These are phyloP conservation scores for Acanthurus leucopareius DNA, from an alignment of 2,797 vertebrate species.

Conservation along the genomic window DNA sequence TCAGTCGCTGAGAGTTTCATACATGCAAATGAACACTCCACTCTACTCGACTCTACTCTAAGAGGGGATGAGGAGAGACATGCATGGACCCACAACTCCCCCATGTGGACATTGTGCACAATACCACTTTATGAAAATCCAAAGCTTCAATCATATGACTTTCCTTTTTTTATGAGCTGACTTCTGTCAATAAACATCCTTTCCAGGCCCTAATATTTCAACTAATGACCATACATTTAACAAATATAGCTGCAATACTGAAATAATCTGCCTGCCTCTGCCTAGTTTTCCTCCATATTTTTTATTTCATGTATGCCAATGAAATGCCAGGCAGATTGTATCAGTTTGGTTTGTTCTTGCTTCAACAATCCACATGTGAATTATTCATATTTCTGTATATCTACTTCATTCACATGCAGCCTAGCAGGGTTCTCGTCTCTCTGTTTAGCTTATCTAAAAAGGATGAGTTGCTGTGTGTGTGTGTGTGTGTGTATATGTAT, in stretches of 20 bases:
- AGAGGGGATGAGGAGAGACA: neutral
- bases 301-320: neutral
- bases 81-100: conserved; percentile 72
- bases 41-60: neutral
- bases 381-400: conserved; percentile 54
- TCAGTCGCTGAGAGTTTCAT: conserved; percentile 59
- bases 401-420: conserved; percentile 32
- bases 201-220: neutral
- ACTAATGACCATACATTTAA: neutral
- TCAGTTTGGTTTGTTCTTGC: conserved; percentile 19
- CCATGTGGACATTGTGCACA: conserved; percentile 62
- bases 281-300: neutral
- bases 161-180: neutral
- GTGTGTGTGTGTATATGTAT: neutral
- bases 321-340: neutral
- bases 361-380: conserved; percentile 45
- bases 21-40: conserved; percentile 62
- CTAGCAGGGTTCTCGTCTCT: conserved; percentile 26
- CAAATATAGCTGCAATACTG: neutral
- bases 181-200: neutral
- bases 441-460: conserved; percentile 35
- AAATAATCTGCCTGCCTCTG: neutral
- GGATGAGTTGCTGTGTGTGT: neutral
- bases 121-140: neutral
- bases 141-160: neutral